Evolutionary conservation across 2,797 vertebrate genomes (phyloP), one percentile per base, ranked within the genome.

Genomic region (Petrocephalus sullivani): DNA sequence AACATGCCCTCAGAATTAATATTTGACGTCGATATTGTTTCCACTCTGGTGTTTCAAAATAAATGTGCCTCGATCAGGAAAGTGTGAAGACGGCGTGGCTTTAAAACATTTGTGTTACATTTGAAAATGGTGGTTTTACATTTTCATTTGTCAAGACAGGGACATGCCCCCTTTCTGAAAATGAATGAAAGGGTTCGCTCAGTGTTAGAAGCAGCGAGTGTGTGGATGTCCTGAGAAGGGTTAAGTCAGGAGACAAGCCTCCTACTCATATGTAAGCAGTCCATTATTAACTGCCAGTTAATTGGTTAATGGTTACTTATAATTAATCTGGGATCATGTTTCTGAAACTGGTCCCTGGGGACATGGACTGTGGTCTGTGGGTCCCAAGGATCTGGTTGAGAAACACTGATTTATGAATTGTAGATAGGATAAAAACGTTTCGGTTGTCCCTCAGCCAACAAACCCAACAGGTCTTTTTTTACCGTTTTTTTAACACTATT

Each of bases 1-100:
- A 89, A 87, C 78, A 88, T 60, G 6, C 87, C 23, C 5, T 87
- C 8, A 37, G 23, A 58, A 60, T 64, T n/a, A 82, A 64, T 89
- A 85, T 85, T 60, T 33, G 37, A 61, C n/a, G 23, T 33, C 28
- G 14, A 60, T 57, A 82, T 85, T 78, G 21, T 33, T 78, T 49
- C 49, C 37, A 1, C 57, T 53, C 37, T 88, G 60, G 87, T 75
- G 56, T 83, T 46, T 56, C 16, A n/a, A 84, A 58, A 71, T 71
- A 84, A 86, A 37, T 84, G 88, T 78, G 53, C 61, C 57, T 57
- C 71, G 1, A 71, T 71, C 10, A 4, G 23, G 14, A 67, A 67
- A 64, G 23, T 64, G 61, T 64, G 61, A 64, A 51, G 60, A 23
- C 2, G 14, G 37, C 10, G 71, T 41, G 71, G 10, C 0, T 78